These are phyloP conservation scores for Catharus fuscescens DNA, from an alignment of 2,113 vertebrate species.

Conservation along the genomic window DNA sequence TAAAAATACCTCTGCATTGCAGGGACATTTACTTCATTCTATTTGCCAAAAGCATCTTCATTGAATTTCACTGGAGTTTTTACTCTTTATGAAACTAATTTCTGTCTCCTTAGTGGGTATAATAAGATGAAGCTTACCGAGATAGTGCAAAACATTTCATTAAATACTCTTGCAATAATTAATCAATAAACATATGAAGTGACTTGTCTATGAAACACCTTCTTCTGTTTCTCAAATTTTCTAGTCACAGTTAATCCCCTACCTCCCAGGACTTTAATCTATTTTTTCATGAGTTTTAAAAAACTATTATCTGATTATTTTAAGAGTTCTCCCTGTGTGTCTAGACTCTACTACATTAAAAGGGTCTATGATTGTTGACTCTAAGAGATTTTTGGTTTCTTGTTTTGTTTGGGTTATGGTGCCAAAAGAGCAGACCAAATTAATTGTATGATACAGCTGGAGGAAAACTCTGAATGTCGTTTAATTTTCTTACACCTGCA, in stretches of 20 bases:
- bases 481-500: not conserved
- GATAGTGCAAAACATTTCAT: not conserved
- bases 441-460: not conserved
- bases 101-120: not conserved
- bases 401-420: not conserved
- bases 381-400: not conserved
- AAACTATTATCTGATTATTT: not conserved
- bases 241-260: not conserved
- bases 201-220: not conserved
- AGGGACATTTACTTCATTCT: not conserved
- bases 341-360: not conserved
- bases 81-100: not conserved
- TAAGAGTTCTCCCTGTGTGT: not conserved
- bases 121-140: not conserved
- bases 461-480: not conserved
- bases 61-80: not conserved
- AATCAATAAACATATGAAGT: not conserved
- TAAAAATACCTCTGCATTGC: conserved; percentile 19
- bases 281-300: not conserved
- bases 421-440: not conserved
- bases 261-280: not conserved
- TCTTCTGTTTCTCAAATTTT: not conserved
- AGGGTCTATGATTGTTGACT: not conserved
- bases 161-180: not conserved
- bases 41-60: not conserved